These are phyloP conservation scores for Nemurella pictetii DNA, from an alignment of 2,888 invertebrate genomes.

Conservation along the genomic window DNA sequence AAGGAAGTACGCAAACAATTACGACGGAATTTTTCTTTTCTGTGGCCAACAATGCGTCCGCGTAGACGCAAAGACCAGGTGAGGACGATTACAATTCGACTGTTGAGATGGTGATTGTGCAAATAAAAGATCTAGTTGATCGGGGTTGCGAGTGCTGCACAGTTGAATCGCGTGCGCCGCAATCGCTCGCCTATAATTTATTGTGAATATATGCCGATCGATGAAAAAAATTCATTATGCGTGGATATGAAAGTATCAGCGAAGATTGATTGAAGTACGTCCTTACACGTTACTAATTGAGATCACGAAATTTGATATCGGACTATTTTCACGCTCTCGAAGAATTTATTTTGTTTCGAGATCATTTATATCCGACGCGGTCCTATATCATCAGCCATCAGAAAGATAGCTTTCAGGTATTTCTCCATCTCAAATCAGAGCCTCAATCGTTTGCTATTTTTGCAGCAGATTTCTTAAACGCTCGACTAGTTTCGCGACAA, in stretches of 20 bases:
- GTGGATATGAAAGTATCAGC: neutral
- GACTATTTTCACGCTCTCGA: neutral
- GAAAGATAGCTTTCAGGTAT: too few species aligned
- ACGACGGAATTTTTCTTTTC: neutral
- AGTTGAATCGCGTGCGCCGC: neutral
- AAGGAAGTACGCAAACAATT: neutral
- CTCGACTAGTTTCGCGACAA: too few species aligned
- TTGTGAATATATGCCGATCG: neutral
- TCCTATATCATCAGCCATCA: too few species aligned
- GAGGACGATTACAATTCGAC: neutral
- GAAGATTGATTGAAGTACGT: neutral
- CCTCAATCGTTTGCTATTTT: too few species aligned
- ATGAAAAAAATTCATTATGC: neutral
- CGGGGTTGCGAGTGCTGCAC: neutral
- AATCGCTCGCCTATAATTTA: neutral
- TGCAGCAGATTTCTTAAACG: too few species aligned
- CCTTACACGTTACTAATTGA: neutral
- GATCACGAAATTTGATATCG: neutral
- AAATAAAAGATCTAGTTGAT: neutral
- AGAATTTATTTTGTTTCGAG: neutral
- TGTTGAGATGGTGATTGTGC: too few species aligned
- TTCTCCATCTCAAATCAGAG: too few species aligned
- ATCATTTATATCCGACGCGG: neutral
- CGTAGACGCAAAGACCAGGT: neutral
- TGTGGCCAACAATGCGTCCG: neutral